Conservation (phyloP, 2,113 vertebrate species). For the Trochalopteron elliotii region DNA sequence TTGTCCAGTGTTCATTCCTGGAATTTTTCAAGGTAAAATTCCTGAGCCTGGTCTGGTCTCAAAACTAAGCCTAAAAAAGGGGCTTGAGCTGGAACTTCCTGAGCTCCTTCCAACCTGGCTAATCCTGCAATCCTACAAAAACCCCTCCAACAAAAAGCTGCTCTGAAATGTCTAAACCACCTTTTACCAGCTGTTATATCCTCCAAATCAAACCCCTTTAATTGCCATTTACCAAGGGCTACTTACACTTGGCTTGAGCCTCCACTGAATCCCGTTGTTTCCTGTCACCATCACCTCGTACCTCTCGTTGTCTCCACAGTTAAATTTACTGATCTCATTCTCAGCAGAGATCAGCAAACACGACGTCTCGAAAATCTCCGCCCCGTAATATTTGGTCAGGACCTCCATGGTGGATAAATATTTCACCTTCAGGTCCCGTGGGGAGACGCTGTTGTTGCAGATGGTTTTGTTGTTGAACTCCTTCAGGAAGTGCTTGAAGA, state of each 20-base stretch:
- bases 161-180: background rate
- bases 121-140: background rate
- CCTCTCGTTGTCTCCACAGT: slow-evolving; percentile 20
- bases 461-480: slow-evolving; percentile 95
- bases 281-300: slow-evolving; percentile 88
- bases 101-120: background rate
- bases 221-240: background rate
- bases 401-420: slow-evolving; percentile 95
- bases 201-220: background rate
- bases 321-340: slow-evolving; percentile 73
- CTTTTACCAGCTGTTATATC: fast-evolving
- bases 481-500: slow-evolving; percentile 95
- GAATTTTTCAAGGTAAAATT: background rate
- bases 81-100: background rate
- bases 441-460: slow-evolving; percentile 86
- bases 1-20: background rate
- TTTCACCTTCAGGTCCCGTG: slow-evolving; percentile 93
- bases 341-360: slow-evolving; percentile 81
- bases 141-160: background rate
- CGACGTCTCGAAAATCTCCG: slow-evolving; percentile 81
- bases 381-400: slow-evolving; percentile 85
- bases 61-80: background rate
- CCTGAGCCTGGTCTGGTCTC: background rate
- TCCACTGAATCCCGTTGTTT: slow-evolving; percentile 90
- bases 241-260: slow-evolving; percentile 83